Evolutionary conservation across 2,797 vertebrate genomes (phyloP).

Genomic region (Phataginus tricuspis): DNA sequence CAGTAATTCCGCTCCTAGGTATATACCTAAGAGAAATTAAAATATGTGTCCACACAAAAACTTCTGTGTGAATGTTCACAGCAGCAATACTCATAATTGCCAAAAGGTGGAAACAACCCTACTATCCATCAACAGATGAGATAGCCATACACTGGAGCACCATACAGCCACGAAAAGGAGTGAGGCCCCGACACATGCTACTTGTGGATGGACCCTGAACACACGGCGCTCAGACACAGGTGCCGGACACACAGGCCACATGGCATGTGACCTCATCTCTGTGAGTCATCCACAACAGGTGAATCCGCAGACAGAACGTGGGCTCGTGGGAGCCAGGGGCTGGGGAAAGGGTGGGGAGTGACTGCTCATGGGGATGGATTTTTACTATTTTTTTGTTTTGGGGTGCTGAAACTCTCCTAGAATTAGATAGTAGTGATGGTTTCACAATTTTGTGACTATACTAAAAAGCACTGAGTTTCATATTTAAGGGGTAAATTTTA

Average conservation of each 20-base stretch:
- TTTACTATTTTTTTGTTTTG: neutral
- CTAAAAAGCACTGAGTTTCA: neutral
- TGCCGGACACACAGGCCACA: neutral
- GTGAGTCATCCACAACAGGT: neutral
- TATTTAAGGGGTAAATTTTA: neutral
- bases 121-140: neutral
- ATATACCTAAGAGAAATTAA: neutral
- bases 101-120: neutral
- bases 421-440: neutral
- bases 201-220: neutral
- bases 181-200: rapidly evolving
- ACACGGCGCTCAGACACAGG: neutral
- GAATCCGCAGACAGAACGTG: neutral
- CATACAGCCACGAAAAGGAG: rapidly evolving
- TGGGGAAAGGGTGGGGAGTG: neutral
- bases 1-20: neutral
- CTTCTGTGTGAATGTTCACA: neutral
- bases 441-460: neutral
- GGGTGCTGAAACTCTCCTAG: neutral
- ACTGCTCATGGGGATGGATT: neutral
- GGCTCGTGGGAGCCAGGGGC: too few relatives aligned
- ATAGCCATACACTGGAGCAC: too few relatives aligned
- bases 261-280: rapidly evolving
- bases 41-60: neutral
- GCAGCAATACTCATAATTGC: neutral